These are phyloP conservation scores for Crax fasciolata DNA, from an alignment of 2,797 vertebrate genomes.

Conservation along the genomic window DNA sequence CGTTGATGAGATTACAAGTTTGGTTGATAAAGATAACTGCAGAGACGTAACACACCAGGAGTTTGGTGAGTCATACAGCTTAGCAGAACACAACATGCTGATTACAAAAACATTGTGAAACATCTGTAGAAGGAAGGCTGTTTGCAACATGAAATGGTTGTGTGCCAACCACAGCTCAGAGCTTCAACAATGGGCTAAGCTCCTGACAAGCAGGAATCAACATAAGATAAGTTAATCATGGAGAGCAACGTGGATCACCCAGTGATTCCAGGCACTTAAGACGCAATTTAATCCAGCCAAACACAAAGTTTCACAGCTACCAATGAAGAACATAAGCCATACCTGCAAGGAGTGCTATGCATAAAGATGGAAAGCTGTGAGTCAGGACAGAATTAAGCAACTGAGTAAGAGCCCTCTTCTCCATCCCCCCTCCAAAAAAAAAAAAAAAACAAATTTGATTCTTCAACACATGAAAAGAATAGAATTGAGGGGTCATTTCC, in stretches of 20 bases:
- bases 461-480: slow-evolving; percentile 29
- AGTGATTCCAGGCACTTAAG: not conserved
- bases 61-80: not conserved
- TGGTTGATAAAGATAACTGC: not conserved
- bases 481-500: not conserved
- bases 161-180: not conserved
- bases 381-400: not conserved
- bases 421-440: too few species aligned
- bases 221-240: not conserved
- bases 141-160: accelerated
- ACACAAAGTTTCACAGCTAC: not conserved
- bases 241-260: accelerated
- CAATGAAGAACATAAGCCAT: accelerated
- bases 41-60: not conserved
- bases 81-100: not conserved
- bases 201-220: not conserved
- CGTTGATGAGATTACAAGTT: slow-evolving; percentile 17
- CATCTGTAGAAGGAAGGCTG: not conserved
- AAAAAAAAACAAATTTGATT: not conserved
- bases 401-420: not conserved
- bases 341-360: accelerated
- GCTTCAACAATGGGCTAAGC: not conserved
- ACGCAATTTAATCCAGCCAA: not conserved
- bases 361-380: not conserved
- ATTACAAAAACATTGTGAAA: not conserved